Evolutionary conservation across 1,140 invertebrate genomes (phyloP), one percentile per base, ranked within the genome.

Genomic region (Bombus fervidus): DNA sequence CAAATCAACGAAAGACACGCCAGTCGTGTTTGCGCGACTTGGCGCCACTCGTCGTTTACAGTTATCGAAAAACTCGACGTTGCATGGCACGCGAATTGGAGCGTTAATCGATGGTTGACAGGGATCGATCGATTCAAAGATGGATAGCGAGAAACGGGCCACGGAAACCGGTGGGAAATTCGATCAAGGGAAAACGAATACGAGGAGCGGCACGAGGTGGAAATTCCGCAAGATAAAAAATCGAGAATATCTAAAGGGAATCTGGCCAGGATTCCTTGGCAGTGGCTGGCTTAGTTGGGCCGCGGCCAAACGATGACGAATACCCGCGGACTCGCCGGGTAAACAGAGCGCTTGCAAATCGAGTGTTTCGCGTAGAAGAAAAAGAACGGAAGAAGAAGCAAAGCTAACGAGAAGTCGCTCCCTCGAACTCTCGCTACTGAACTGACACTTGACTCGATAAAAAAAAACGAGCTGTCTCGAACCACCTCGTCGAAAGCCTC

Each of bases 231-330:
- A 39, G 81, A 87, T 89, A 89, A 91, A 91, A 91, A 91, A 77
- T 90, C 76, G 69, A 86, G 89, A 91, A 91, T 87, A 91, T 91
- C 82, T 59, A 68, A 87, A 83, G 59, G 86, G 85, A 91, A 88
- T 89, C 73, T 87, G 84, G 89, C 90, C 87, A 92, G 91, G 85
- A 94, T 94, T 93, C 92, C 91, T 93, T 92, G 92, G 92, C 92
- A 93, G 86, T 92, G 87, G 86, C 84, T 90, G 91, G 89, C 87
- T 93, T 90, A 91, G 91, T 94, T 94, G 94, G 92, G 71, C 62
- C 57, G 53, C n/a, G 71, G 91, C 94, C 94, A 95, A 94, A 87
- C 69, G 89, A 90, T 94, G 93, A 94, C 93, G 92, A 94, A 91
- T 93, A 92, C 87, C 85, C 85, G 64, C 81, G 87, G 84, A 74